A percentile compares a stretch with the other conserved stretches of the same genome.
Conservation (phyloP, 2,888 invertebrate genomes). For the Drosophila dives region DNA sequence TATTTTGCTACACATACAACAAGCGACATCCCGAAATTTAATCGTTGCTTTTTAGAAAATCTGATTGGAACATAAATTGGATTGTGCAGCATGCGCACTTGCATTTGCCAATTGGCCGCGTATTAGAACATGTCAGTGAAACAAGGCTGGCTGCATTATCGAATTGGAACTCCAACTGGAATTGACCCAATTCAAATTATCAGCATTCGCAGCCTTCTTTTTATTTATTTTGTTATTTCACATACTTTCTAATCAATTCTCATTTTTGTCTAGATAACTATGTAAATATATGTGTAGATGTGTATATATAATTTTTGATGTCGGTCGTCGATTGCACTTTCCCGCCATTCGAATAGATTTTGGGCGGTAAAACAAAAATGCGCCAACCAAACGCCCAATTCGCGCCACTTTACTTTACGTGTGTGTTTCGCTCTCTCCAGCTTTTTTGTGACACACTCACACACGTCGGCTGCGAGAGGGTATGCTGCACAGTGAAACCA, state of each 20-base stretch:
- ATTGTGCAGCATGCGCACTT: neutral
- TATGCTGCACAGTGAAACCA: constrained; percentile 42
- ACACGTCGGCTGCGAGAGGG: constrained; percentile 36
- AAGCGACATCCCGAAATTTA: constrained; percentile 22
- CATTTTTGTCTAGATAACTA: constrained; percentile 5
- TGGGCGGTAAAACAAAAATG: constrained; percentile 78
- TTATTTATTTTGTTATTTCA: neutral
- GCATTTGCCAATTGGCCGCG: neutral
- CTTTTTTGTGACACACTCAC: constrained; percentile 54
- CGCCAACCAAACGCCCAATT: constrained; percentile 78
- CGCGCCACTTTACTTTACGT: constrained; percentile 71
- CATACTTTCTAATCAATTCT: constrained; percentile 48
- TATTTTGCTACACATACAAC: constrained; percentile 71
- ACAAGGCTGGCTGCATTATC: neutral
- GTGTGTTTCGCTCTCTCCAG: constrained; percentile 24
- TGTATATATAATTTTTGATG: constrained; percentile 23
- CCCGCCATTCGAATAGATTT: constrained; percentile 74
- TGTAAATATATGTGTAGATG: neutral
- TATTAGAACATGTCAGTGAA: neutral
- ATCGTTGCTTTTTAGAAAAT: neutral
- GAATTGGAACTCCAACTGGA: constrained; percentile 1
- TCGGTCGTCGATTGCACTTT: constrained; percentile 72
- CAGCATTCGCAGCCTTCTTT: neutral
- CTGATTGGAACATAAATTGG: neutral
- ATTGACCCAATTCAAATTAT: constrained; percentile 32